A percentile compares a stretch with the other conserved stretches of the same genome.
Conservation (phyloP, 2,113 vertebrate genomes). For the Protobothrops flavoviridis region DNA sequence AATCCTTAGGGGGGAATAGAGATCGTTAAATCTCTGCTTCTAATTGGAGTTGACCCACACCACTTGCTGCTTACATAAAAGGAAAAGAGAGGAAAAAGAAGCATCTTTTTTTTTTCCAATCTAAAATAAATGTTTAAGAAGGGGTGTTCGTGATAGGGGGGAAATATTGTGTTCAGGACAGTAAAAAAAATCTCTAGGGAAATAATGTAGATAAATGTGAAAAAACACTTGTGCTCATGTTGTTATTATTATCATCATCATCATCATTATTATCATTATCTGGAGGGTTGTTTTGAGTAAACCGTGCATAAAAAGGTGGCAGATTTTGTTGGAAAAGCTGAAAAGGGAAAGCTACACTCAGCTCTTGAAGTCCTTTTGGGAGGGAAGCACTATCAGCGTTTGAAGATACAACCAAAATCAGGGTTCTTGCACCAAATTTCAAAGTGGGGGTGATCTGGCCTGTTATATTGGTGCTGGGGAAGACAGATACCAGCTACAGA, state of each 20-base stretch:
- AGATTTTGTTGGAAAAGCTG: neutral
- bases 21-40: neutral
- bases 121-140: neutral
- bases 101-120: neutral
- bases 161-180: neutral
- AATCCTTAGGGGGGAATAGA: neutral
- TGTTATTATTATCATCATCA: too few species aligned
- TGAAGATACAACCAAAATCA: neutral
- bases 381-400: neutral
- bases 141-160: too few species aligned
- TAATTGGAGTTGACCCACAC: neutral
- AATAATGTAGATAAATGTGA: neutral
- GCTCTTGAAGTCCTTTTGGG: neutral
- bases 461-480: neutral
- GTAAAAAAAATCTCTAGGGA: neutral
- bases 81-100: neutral
- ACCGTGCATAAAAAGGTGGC: neutral
- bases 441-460: neutral
- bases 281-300: neutral
- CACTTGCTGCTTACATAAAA: neutral
- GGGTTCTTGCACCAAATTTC: neutral
- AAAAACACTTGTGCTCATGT: too few species aligned
- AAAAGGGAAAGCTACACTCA: neutral
- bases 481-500: neutral
- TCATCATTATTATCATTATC: too few species aligned